A percentile compares a stretch with the other conserved stretches of the same genome.
Conservation (phyloP, 2,113 vertebrate species). For the Zapornia atra region DNA sequence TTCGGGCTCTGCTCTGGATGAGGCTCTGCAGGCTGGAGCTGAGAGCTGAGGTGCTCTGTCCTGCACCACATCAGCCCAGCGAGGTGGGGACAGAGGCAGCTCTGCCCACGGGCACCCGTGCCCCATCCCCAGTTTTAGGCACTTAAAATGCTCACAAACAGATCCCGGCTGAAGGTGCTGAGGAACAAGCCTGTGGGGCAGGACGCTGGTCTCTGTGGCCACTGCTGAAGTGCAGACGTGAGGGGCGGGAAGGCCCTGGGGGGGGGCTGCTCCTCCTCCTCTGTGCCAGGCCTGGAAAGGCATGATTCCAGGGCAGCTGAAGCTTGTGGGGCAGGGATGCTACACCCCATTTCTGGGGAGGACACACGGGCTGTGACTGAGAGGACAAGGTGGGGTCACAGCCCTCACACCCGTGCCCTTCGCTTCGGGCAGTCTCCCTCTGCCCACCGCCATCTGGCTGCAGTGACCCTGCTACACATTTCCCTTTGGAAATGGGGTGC, state of each 20-base stretch:
- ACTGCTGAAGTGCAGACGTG: background rate
- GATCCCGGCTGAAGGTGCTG: background rate
- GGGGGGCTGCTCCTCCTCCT: background rate
- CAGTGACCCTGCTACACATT: background rate
- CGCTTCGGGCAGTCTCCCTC: background rate
- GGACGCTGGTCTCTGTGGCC: background rate
- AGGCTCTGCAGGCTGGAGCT: background rate
- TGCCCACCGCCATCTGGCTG: background rate
- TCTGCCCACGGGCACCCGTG: background rate
- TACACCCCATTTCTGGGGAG: background rate
- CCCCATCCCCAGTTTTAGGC: background rate
- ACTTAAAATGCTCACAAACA: background rate
- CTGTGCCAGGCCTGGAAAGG: too few species aligned
- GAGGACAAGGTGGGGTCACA: background rate
- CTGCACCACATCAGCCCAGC: accelerated
- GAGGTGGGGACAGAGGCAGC: background rate
- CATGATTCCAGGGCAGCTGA: background rate
- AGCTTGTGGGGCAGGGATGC: background rate
- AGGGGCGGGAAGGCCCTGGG: accelerated
- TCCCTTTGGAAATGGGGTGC: background rate
- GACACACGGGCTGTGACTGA: background rate
- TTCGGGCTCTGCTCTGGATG: background rate
- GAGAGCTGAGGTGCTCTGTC: background rate
- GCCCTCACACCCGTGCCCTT: background rate
- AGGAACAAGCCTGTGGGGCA: background rate